Evolutionary conservation across 2,888 invertebrate species (phyloP).

Genomic region (Metopia argyrocephala): DNA sequence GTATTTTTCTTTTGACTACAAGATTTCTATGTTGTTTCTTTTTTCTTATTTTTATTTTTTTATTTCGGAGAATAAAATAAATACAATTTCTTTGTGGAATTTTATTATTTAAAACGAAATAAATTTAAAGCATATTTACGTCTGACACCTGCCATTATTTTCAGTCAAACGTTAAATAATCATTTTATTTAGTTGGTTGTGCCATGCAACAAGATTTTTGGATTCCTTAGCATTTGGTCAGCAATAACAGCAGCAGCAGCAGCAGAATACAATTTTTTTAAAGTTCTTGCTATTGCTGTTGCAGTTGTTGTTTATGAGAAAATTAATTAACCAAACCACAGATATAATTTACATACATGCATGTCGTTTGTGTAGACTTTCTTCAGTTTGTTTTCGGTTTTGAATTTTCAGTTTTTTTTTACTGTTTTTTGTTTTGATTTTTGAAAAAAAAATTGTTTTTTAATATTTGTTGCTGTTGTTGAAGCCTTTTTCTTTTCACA

Average conservation of each 20-base stretch:
- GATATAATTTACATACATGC: slow-evolving; percentile 60
- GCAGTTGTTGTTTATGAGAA: slow-evolving; percentile 57
- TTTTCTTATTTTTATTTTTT: background rate
- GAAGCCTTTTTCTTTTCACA: slow-evolving; percentile 11
- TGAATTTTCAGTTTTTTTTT: background rate
- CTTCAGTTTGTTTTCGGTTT: background rate
- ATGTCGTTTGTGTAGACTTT: slow-evolving; percentile 35
- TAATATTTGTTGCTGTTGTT: slow-evolving; percentile 3
- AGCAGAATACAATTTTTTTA: too few species aligned
- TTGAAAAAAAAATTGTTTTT: slow-evolving; percentile 39
- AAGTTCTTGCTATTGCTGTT: slow-evolving; percentile 30
- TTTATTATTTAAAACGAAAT: slow-evolving; percentile 53
- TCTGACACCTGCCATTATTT: slow-evolving; percentile 68
- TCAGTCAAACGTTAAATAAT: slow-evolving; percentile 51
- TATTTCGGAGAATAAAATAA: background rate
- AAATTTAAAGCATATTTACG: slow-evolving; percentile 66
- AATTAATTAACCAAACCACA: slow-evolving; percentile 63
- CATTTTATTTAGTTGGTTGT: slow-evolving; percentile 59
- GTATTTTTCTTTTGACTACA: too few species aligned
- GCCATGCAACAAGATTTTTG: slow-evolving; percentile 46
- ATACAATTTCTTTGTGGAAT: background rate
- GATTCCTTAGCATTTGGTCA: slow-evolving; percentile 40
- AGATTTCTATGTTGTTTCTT: too few species aligned
- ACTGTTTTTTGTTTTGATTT: slow-evolving; percentile 15
- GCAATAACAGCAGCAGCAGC: slow-evolving; percentile 29